A percentile compares a stretch with the other conserved stretches of the same genome.
These are phyloP conservation scores for Tetrapedia diversipes DNA, from an alignment of 2,888 invertebrate genomes.

Conservation along the genomic window DNA sequence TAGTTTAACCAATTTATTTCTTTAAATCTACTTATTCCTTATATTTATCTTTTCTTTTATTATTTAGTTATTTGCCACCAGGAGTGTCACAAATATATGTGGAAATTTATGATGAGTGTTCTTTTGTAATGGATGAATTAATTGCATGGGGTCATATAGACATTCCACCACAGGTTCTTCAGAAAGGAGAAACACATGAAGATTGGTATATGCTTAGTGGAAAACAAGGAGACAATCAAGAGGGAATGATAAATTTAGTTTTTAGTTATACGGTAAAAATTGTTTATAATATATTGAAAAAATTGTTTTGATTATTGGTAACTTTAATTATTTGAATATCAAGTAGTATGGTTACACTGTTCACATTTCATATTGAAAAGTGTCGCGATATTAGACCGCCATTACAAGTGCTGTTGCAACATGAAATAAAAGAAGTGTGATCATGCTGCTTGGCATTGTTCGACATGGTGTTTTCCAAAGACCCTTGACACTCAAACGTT, in stretches of 20 bases:
- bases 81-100: slow-evolving; percentile 95
- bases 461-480: too few relatives aligned
- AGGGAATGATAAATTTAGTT: slow-evolving; percentile 96
- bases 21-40: neutral
- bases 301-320: neutral
- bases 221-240: slow-evolving; percentile 96
- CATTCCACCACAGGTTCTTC: slow-evolving; percentile 91
- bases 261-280: slow-evolving; percentile 89
- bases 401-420: too few relatives aligned
- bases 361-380: too few relatives aligned
- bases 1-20: neutral
- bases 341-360: too few relatives aligned
- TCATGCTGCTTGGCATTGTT: too few relatives aligned
- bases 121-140: slow-evolving; percentile 97
- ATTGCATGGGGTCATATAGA: slow-evolving; percentile 97
- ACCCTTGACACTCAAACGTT: too few relatives aligned
- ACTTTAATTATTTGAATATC: too few relatives aligned
- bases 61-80: slow-evolving; percentile 90
- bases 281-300: neutral
- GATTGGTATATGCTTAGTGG: slow-evolving; percentile 98
- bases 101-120: slow-evolving; percentile 98
- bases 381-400: too few relatives aligned
- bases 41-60: slow-evolving; percentile 19
- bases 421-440: too few relatives aligned
- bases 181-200: slow-evolving; percentile 93